A percentile compares a stretch with the other conserved stretches of the same genome.
Evolutionary conservation across 1,140 invertebrate genomes (phyloP).

Genomic region (Ruditapes philippinarum): DNA sequence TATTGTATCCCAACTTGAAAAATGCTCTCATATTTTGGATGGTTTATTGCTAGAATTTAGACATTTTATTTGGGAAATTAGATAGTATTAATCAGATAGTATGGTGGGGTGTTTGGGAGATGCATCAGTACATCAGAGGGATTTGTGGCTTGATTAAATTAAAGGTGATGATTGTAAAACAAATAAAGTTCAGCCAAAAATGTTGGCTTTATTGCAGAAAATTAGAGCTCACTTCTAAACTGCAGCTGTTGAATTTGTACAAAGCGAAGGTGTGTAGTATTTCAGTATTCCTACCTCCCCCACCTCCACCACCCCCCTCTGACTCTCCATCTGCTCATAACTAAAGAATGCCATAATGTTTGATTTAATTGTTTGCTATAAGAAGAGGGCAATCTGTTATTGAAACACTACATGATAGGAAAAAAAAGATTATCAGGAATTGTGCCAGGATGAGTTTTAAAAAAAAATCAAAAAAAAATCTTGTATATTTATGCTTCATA

Average conservation of each 20-base stretch:
- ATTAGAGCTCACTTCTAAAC: background rate
- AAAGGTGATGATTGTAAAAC: background rate
- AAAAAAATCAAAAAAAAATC: too few species aligned
- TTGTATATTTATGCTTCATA: too few species aligned
- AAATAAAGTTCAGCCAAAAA: too few species aligned
- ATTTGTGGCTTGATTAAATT: background rate
- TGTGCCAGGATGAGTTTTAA: too few species aligned
- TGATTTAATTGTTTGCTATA: too few species aligned
- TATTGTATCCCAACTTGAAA: background rate
- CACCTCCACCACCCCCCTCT: too few species aligned
- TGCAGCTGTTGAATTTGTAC: background rate
- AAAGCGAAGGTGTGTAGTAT: background rate
- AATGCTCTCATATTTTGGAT: background rate
- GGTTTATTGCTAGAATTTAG: constrained; percentile 7
- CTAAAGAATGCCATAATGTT: too few species aligned
- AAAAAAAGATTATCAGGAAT: too few species aligned
- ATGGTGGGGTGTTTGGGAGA: background rate
- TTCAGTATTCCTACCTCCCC: too few species aligned
- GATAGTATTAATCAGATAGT: background rate
- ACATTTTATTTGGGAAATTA: background rate
- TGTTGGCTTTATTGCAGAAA: background rate
- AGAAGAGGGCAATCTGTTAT: too few species aligned
- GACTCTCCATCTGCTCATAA: too few species aligned
- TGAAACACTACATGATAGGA: too few species aligned
- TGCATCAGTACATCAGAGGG: background rate